Percentiles rank a stretch among this genome's conserved stretches.
phyloP scores from a whole-genome alignment of 1,140 invertebrate genomes.

The Ctenoplectra terminalis region DNA sequence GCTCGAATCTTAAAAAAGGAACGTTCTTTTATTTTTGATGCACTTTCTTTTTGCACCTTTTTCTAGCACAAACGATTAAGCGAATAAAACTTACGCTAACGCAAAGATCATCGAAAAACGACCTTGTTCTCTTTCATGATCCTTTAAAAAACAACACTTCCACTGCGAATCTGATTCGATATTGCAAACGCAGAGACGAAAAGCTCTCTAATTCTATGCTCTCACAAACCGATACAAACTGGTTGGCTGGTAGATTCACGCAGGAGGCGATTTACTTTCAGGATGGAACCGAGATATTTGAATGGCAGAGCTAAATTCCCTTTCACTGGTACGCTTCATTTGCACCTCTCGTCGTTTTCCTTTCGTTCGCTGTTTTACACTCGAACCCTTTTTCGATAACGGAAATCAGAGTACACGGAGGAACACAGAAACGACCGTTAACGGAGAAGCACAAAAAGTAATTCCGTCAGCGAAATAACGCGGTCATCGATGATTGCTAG shows the following conservation, averaged over 20 bases:
- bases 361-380: background rate
- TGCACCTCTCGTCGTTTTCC: background rate
- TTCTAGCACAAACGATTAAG: too few species aligned
- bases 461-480: background rate
- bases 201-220: background rate
- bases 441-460: background rate
- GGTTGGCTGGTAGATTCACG: too few species aligned
- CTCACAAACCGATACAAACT: background rate
- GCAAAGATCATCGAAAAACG: too few species aligned
- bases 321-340: slow-evolving; percentile 13
- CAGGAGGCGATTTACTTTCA: slow-evolving; percentile 3
- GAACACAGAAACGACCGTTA: background rate
- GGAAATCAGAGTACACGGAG: background rate
- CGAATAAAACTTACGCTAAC: too few species aligned
- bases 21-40: background rate
- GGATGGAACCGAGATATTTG: background rate
- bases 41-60: too few species aligned
- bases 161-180: background rate
- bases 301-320: background rate
- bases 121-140: background rate
- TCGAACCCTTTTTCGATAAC: slow-evolving; percentile 22
- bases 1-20: background rate
- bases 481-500: background rate
- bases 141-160: background rate
- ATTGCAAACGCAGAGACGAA: background rate